Conservation (phyloP, 2,797 vertebrate species). For the Melanotaenia trifasciata region DNA sequence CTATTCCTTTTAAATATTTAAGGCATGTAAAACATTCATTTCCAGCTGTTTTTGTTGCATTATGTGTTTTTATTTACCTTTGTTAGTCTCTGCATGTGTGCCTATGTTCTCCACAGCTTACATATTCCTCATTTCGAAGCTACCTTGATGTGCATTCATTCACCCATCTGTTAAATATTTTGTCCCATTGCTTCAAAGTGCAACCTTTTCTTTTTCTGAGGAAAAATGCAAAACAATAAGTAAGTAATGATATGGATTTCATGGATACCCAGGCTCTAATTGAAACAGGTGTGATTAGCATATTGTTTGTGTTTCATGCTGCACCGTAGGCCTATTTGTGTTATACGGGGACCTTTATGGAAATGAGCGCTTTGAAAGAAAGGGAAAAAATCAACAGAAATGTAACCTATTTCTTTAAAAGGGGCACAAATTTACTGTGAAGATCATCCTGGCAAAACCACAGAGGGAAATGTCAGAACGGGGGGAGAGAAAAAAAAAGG, state of each 20-base stretch:
- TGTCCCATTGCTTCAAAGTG: constrained; percentile 45
- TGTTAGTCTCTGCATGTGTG: background rate
- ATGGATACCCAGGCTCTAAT: constrained; percentile 56
- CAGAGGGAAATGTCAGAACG: constrained; percentile 73
- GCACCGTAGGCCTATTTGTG: constrained; percentile 55
- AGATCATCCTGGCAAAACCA: constrained; percentile 75
- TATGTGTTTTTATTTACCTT: constrained; percentile 1
- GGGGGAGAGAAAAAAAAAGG: constrained; percentile 42
- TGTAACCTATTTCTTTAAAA: constrained; percentile 69
- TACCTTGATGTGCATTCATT: background rate
- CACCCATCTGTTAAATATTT: constrained; percentile 22
- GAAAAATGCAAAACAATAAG: constrained; percentile 58
- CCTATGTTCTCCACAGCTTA: background rate
- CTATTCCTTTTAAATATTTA: too few relatives aligned
- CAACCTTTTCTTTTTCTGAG: constrained; percentile 15
- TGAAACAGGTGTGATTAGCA: constrained; percentile 74
- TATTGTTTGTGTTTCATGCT: constrained; percentile 67
- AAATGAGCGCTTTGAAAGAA: constrained; percentile 63
- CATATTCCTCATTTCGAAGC: constrained; percentile 1
- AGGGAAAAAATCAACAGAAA: constrained; percentile 58
- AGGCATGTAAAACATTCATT: background rate
- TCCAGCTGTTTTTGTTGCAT: background rate
- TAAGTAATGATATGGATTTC: constrained; percentile 59
- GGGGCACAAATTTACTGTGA: constrained; percentile 70
- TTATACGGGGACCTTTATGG: constrained; percentile 60